These are phyloP conservation scores for Neomonachus schauinslandi DNA, from an alignment of 2,113 vertebrate genomes.

Conservation along the genomic window DNA sequence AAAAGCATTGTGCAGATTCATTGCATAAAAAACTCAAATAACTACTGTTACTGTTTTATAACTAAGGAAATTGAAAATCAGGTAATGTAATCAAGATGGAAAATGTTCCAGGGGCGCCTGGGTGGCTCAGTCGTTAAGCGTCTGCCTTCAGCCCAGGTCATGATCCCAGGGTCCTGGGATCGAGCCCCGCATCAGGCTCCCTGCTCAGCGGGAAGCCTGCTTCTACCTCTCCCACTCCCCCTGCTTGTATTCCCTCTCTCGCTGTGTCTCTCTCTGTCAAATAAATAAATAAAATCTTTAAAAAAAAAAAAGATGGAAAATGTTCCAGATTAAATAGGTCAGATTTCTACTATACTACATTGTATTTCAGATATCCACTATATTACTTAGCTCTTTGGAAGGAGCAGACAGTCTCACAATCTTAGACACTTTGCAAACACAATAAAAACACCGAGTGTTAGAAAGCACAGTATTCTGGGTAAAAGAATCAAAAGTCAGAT, in stretches of 20 bases:
- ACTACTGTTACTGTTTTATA: not conserved
- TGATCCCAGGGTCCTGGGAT: too few species aligned
- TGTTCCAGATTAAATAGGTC: not conserved
- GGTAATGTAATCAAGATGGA: not conserved
- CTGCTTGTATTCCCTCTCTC: too few species aligned
- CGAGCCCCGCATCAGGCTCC: too few species aligned
- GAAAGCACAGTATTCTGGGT: not conserved
- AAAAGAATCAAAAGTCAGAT: not conserved
- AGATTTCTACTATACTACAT: not conserved
- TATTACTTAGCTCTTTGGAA: not conserved
- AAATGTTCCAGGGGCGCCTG: not conserved
- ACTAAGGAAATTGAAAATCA: not conserved
- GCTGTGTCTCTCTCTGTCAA: too few species aligned
- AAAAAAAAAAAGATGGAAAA: not conserved
- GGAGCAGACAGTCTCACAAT: not conserved
- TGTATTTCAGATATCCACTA: not conserved
- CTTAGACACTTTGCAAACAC: not conserved
- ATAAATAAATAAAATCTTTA: too few species aligned
- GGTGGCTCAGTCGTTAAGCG: too few species aligned
- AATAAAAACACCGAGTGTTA: not conserved
- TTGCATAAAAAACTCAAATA: not conserved
- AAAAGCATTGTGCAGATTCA: not conserved
- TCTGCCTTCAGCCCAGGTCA: too few species aligned
- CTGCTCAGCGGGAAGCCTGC: too few species aligned
- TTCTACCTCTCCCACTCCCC: too few species aligned